Evolutionary conservation across 1,140 invertebrate genomes (phyloP).

Genomic region (Sitodiplosis mosellana): DNA sequence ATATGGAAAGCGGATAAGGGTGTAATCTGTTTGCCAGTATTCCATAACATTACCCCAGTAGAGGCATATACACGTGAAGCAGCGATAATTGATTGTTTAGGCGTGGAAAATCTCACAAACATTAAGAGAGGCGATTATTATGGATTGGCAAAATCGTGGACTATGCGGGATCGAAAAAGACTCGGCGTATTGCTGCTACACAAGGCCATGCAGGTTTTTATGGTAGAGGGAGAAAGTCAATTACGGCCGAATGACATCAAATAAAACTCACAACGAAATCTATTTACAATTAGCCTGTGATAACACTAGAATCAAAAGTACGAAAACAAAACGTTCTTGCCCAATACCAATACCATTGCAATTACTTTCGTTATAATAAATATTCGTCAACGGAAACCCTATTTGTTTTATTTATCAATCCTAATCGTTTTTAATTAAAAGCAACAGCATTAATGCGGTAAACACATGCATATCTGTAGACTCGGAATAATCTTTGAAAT

Average conservation of each 20-base stretch:
- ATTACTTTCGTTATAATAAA: no score
- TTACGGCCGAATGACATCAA: conserved; percentile 38
- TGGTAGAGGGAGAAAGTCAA: conserved; percentile 73
- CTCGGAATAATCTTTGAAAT: no score
- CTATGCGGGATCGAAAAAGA: conserved; percentile 40
- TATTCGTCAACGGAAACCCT: no score
- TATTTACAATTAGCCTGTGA: neutral
- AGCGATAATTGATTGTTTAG: conserved; percentile 77
- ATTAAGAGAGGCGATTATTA: conserved; percentile 68
- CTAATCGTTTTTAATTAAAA: no score
- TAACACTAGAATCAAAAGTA: no score
- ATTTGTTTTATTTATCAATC: no score
- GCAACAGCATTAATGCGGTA: no score
- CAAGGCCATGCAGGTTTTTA: conserved; percentile 67
- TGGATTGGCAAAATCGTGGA: conserved; percentile 57
- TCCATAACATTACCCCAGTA: conserved; percentile 75
- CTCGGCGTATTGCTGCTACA: conserved; percentile 69
- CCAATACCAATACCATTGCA: no score
- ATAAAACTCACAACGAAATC: neutral
- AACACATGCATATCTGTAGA: no score
- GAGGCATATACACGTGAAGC: conserved; percentile 90
- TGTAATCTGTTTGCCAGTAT: conserved; percentile 79
- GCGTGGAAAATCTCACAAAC: conserved; percentile 62
- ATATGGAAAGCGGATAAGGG: conserved; percentile 72
- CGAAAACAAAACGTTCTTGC: no score